phyloP scores from a whole-genome alignment of 1,140 invertebrate species.

The Lasioglossum albipes region DNA sequence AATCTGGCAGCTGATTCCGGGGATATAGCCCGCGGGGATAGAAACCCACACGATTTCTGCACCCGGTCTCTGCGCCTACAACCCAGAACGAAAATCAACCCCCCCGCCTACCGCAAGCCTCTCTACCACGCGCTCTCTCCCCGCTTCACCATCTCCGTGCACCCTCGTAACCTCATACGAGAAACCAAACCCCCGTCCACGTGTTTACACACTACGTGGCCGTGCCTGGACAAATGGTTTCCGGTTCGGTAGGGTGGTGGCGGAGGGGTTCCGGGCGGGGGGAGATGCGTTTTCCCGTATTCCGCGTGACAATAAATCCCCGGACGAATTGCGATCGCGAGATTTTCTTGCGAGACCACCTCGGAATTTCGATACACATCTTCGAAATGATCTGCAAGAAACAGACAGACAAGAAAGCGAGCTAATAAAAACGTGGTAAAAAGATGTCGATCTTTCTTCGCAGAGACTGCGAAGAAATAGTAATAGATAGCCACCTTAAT shows the following conservation, averaged over 20 bases:
- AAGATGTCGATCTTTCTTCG: too few relatives aligned
- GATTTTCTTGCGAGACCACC: not conserved
- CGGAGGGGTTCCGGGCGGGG: too few relatives aligned
- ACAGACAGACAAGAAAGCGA: too few relatives aligned
- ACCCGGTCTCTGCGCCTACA: constrained; percentile 65
- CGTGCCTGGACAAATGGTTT: constrained; percentile 63
- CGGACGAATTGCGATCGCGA: constrained; percentile 19
- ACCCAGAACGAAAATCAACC: constrained; percentile 74
- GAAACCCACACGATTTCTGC: constrained; percentile 76
- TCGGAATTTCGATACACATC: too few relatives aligned
- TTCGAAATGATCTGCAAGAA: too few relatives aligned
- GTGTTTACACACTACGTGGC: constrained; percentile 62
- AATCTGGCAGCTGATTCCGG: constrained; percentile 81
- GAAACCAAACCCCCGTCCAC: constrained; percentile 33
- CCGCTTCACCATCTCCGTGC: constrained; percentile 48
- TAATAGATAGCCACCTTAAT: too few relatives aligned
- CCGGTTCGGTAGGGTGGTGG: constrained; percentile 8
- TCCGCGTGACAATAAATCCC: constrained; percentile 53
- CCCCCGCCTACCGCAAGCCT: constrained; percentile 54
- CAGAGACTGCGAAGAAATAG: too few relatives aligned
- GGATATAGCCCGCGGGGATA: constrained; percentile 79
- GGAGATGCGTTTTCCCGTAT: constrained; percentile 12
- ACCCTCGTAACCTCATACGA: constrained; percentile 60
- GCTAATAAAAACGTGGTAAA: too few relatives aligned
- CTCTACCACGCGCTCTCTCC: constrained; percentile 13